A percentile compares a stretch with the other conserved stretches of the same genome.
Conservation (phyloP, 2,888 invertebrate species). For the Auanema freiburgensis region DNA sequence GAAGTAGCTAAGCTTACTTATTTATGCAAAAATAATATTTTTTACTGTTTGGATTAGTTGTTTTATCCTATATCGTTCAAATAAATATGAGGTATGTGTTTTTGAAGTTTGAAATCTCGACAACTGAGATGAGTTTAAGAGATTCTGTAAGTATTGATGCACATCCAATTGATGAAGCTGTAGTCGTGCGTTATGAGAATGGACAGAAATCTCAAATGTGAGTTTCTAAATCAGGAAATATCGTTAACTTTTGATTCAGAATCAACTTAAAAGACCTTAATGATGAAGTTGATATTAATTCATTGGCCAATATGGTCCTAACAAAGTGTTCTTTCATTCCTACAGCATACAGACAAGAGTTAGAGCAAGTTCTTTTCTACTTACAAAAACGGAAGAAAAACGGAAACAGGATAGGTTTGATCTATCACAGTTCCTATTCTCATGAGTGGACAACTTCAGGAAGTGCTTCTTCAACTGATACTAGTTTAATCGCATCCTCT, state of each 20-base stretch:
- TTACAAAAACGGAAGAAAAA: slow-evolving; percentile 72
- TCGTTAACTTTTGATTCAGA: slow-evolving; percentile 33
- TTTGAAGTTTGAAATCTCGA: background rate
- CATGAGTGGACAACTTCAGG: slow-evolving; percentile 19
- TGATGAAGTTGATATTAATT: slow-evolving; percentile 78
- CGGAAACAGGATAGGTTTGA: background rate
- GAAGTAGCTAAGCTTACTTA: too few relatives aligned
- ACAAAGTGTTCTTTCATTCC: slow-evolving; percentile 81
- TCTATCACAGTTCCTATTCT: background rate
- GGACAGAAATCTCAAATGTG: slow-evolving; percentile 44
- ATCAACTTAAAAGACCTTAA: slow-evolving; percentile 81
- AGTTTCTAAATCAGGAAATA: slow-evolving; percentile 31
- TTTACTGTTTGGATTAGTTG: too few relatives aligned
- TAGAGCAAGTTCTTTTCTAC: slow-evolving; percentile 84
- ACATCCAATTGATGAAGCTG: slow-evolving; percentile 83
- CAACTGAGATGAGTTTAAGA: background rate
- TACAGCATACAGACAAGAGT: slow-evolving; percentile 79
- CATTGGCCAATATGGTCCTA: slow-evolving; percentile 81
- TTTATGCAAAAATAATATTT: too few relatives aligned
- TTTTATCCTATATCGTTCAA: too few relatives aligned
- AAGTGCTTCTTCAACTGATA: slow-evolving; percentile 39
- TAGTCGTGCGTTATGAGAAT: slow-evolving; percentile 80
- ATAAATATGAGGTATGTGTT: background rate
- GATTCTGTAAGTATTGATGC: slow-evolving; percentile 73
- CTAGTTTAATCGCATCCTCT: slow-evolving; percentile 19